Percentiles rank a stretch among this genome's conserved stretches.
Conservation (phyloP, 2,888 invertebrate species). For the Ganaspis brasiliensis region DNA sequence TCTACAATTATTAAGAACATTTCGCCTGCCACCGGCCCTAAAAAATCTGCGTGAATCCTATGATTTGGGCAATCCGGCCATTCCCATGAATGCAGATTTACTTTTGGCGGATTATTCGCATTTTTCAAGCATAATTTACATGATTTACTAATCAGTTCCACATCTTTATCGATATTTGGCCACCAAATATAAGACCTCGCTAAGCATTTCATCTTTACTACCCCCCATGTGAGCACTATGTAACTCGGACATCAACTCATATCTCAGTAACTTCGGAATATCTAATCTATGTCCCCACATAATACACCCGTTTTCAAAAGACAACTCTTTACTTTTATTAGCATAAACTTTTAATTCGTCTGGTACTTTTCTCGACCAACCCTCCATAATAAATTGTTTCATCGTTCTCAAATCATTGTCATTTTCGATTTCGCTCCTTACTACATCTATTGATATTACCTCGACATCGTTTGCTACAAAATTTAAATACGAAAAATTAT, state of each 20-base stretch:
- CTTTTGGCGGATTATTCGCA: too few relatives aligned
- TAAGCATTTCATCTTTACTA: slow-evolving; percentile 55
- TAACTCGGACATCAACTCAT: slow-evolving; percentile 50
- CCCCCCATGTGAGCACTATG: slow-evolving; percentile 57
- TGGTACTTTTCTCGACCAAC: slow-evolving; percentile 1
- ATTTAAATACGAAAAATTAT: slow-evolving; percentile 52
- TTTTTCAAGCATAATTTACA: too few relatives aligned
- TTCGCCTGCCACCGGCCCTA: too few relatives aligned
- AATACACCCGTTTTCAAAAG: slow-evolving; percentile 46
- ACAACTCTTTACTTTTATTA: slow-evolving; percentile 38
- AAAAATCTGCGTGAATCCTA: too few relatives aligned
- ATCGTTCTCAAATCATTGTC: slow-evolving; percentile 45
- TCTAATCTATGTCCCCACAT: slow-evolving; percentile 65
- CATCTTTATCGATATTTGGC: too few relatives aligned
- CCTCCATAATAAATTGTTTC: not conserved
- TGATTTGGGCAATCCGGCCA: too few relatives aligned
- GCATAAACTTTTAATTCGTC: slow-evolving; percentile 27
- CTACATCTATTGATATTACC: slow-evolving; percentile 44
- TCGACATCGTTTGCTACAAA: slow-evolving; percentile 45
- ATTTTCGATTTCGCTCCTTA: slow-evolving; percentile 38
- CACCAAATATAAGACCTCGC: too few relatives aligned
- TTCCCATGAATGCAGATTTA: too few relatives aligned
- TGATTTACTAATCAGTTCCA: slow-evolving; percentile 47
- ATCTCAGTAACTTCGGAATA: slow-evolving; percentile 49
- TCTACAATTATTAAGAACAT: too few relatives aligned